phyloP scores from a whole-genome alignment of 2,113 vertebrate species.

The Thunnus maccoyii region DNA sequence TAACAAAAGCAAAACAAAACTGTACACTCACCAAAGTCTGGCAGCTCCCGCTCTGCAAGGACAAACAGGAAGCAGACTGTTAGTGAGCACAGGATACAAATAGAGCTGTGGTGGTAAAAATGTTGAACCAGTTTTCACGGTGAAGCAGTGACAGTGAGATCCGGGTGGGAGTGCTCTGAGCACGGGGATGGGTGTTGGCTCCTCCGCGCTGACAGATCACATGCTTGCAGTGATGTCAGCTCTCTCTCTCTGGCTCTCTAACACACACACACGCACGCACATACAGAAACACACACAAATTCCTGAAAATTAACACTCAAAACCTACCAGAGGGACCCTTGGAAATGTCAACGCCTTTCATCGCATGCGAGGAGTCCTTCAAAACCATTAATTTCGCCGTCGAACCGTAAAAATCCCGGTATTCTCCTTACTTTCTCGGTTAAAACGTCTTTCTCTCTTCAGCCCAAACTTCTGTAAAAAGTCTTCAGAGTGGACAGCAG shows the following conservation, averaged over 20 bases:
- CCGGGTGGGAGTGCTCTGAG: neutral
- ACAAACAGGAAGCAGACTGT: slow-evolving; percentile 31
- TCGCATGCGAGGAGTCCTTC: slow-evolving; percentile 22
- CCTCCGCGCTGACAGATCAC: slow-evolving; percentile 52
- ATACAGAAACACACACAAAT: neutral
- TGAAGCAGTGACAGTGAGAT: neutral
- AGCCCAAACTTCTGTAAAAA: neutral
- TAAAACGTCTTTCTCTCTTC: neutral
- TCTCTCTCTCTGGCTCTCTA: neutral
- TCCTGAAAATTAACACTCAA: fast-evolving
- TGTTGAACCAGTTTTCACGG: neutral
- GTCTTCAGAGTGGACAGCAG: neutral
- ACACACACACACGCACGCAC: neutral
- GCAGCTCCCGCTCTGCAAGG: slow-evolving; percentile 23
- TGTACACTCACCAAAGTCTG: slow-evolving; percentile 75
- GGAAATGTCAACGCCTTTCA: slow-evolving; percentile 81
- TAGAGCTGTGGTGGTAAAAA: neutral
- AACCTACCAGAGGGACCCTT: slow-evolving; percentile 66
- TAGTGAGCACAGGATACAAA: neutral
- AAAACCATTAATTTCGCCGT: slow-evolving; percentile 1
- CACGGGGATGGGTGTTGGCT: slow-evolving; percentile 66
- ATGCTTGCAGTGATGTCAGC: slow-evolving; percentile 49
- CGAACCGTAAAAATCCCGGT: neutral
- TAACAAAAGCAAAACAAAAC: neutral
- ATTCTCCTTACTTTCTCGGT: neutral